A percentile compares a stretch with the other conserved stretches of the same genome.
Conservation (phyloP, 2,797 vertebrate genomes). For the Gymnoscopelus braueri region DNA sequence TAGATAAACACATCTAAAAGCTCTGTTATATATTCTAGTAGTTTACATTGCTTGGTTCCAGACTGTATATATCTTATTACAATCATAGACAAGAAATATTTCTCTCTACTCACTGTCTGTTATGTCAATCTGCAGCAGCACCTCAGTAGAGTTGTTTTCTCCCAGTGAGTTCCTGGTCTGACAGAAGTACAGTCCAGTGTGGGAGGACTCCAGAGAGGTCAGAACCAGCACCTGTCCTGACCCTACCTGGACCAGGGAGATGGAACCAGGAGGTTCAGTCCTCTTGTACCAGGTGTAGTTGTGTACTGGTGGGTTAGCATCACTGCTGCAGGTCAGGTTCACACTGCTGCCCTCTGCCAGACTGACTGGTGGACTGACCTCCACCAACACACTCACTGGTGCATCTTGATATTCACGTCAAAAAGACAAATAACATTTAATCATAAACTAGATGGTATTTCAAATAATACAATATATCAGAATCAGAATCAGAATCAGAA, state of each 20-base stretch:
- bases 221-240: constrained; percentile 52
- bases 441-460: background rate
- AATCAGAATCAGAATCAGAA: no score
- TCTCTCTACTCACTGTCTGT: no score
- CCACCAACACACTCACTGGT: constrained; percentile 43
- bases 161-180: constrained; percentile 44
- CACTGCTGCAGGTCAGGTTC: constrained; percentile 61
- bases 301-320: constrained; percentile 58
- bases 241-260: constrained; percentile 41
- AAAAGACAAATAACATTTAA: background rate
- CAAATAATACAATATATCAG: no score
- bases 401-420: constrained; percentile 34
- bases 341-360: constrained; percentile 38
- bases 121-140: constrained; percentile 30
- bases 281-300: constrained; percentile 63
- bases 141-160: constrained; percentile 44
- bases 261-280: background rate
- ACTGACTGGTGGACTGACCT: constrained; percentile 12
- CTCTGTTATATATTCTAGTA: no score
- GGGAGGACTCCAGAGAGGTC: constrained; percentile 29
- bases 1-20: no score
- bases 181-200: constrained; percentile 61
- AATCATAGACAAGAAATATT: no score
- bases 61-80: no score
- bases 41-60: no score